These are phyloP conservation scores for Sarcophaga caerulescens DNA, from an alignment of 2,888 invertebrate genomes.

Conservation along the genomic window DNA sequence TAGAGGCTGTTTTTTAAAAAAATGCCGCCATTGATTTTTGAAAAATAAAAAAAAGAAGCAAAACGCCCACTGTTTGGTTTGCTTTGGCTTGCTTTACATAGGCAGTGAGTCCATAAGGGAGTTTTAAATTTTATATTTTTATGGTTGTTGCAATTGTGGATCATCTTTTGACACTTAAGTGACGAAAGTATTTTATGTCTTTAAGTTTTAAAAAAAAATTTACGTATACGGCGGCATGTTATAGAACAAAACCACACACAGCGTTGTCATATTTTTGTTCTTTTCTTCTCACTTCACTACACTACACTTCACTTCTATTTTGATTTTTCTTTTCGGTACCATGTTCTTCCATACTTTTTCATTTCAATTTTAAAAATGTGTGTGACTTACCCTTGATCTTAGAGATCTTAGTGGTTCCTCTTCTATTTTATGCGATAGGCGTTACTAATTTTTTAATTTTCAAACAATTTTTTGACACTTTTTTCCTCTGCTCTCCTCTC, in stretches of 20 bases:
- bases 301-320: too few species aligned
- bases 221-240: slow-evolving; percentile 50
- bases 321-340: too few species aligned
- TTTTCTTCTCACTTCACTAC: neutral
- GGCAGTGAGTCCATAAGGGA: slow-evolving; percentile 28
- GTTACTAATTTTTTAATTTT: slow-evolving; percentile 77
- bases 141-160: slow-evolving; percentile 49
- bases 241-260: slow-evolving; percentile 50
- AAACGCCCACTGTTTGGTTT: slow-evolving; percentile 62
- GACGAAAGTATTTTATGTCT: slow-evolving; percentile 48
- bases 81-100: too few species aligned
- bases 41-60: slow-evolving; percentile 19
- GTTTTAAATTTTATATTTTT: slow-evolving; percentile 18
- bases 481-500: neutral
- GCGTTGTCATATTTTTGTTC: slow-evolving; percentile 37
- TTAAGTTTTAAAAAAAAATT: slow-evolving; percentile 36
- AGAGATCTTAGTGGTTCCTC: slow-evolving; percentile 41
- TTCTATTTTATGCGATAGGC: slow-evolving; percentile 68
- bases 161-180: slow-evolving; percentile 64
- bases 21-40: slow-evolving; percentile 44
- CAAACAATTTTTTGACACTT: slow-evolving; percentile 74
- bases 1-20: neutral
- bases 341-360: neutral
- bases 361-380: slow-evolving; percentile 15
- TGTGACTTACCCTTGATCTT: slow-evolving; percentile 67